phyloP scores from a whole-genome alignment of 1,140 invertebrate genomes.

The Tetraneura akinire region DNA sequence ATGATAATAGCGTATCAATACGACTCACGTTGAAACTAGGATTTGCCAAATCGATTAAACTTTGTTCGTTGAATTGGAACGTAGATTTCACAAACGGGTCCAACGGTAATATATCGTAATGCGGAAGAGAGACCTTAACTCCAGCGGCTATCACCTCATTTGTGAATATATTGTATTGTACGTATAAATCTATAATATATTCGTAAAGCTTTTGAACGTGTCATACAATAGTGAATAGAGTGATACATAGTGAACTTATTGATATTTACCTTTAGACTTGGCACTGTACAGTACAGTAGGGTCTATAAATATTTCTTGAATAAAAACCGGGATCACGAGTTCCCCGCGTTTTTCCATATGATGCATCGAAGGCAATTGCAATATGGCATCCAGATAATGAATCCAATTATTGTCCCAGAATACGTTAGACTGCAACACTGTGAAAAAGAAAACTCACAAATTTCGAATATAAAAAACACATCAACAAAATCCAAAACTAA shows the following conservation, averaged over 20 bases:
- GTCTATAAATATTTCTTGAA: neutral
- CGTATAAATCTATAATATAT: neutral
- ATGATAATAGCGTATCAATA: neutral
- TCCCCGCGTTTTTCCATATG: neutral
- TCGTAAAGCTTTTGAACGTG: too few relatives aligned
- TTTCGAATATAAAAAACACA: neutral
- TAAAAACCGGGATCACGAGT: neutral
- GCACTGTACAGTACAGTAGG: neutral
- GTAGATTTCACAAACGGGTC: neutral
- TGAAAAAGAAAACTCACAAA: neutral
- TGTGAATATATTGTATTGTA: constrained; percentile 15
- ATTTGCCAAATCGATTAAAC: neutral
- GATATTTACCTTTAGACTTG: neutral
- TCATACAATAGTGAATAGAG: neutral
- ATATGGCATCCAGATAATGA: constrained; percentile 2
- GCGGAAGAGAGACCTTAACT: neutral
- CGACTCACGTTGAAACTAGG: neutral
- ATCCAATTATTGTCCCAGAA: constrained; percentile 19
- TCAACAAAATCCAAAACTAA: neutral
- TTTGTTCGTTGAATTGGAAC: neutral
- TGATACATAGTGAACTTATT: too few relatives aligned
- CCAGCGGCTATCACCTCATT: neutral
- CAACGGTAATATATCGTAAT: neutral
- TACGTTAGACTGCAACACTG: neutral
- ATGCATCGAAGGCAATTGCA: neutral